These are phyloP conservation scores for Coregonus sp. DNA, from an alignment of 2,797 vertebrate genomes.

Conservation along the genomic window DNA sequence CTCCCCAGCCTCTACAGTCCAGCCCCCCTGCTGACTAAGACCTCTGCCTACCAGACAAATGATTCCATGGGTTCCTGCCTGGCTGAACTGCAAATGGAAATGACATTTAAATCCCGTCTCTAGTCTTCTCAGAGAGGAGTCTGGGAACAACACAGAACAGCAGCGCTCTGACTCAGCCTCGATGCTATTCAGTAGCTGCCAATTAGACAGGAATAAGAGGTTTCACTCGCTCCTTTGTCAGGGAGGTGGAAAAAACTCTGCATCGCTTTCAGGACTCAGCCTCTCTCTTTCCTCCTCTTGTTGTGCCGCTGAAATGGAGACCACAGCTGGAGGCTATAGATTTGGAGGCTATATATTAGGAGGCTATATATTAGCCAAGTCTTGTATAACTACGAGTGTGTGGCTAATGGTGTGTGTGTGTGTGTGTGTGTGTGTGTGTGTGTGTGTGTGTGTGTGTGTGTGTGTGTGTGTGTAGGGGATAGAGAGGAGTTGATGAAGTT, in stretches of 20 bases:
- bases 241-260: background rate
- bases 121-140: background rate
- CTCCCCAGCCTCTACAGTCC: slow-evolving; percentile 50
- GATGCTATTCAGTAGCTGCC: background rate
- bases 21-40: slow-evolving; percentile 50
- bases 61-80: background rate
- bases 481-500: slow-evolving; percentile 3
- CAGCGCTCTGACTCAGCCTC: background rate
- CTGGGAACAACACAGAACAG: slow-evolving; percentile 3
- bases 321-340: slow-evolving; percentile 11
- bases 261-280: slow-evolving; percentile 9
- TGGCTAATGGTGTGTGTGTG: too few relatives aligned
- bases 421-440: background rate
- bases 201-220: background rate
- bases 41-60: slow-evolving; percentile 3
- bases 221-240: background rate
- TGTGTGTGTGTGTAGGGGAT: background rate
- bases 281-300: background rate
- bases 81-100: background rate
- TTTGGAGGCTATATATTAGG: background rate
- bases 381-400: too few relatives aligned
- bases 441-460: background rate
- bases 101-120: background rate
- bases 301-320: slow-evolving; percentile 5
- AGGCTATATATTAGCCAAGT: background rate